These are phyloP conservation scores for Chrysolina haemoptera DNA, from an alignment of 2,888 invertebrate species.

Conservation along the genomic window DNA sequence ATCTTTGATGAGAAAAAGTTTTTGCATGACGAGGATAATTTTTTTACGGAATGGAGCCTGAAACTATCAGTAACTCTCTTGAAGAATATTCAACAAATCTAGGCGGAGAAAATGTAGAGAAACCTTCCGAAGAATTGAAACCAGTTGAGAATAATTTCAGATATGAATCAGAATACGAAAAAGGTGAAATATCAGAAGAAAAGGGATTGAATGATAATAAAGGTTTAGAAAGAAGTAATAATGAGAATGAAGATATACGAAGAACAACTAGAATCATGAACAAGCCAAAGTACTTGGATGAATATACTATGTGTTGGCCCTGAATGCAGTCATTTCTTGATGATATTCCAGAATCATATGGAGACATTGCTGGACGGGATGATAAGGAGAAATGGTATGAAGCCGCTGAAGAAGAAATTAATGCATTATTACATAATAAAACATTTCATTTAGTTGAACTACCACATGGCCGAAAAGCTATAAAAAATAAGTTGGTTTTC, in stretches of 20 bases:
- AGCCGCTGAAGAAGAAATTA: slow-evolving; percentile 49
- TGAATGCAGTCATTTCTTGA: slow-evolving; percentile 35
- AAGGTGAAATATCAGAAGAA: slow-evolving; percentile 7
- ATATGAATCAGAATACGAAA: not conserved
- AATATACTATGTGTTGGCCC: slow-evolving; percentile 8
- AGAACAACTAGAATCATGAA: slow-evolving; percentile 13
- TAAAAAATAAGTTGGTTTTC: slow-evolving; percentile 58
- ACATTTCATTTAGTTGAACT: slow-evolving; percentile 53
- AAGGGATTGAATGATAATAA: not conserved
- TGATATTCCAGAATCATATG: not conserved
- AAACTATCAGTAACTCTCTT: not conserved
- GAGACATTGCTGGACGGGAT: slow-evolving; percentile 41
- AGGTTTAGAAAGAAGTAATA: too few relatives aligned
- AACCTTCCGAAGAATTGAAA: not conserved
- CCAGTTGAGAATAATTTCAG: slow-evolving; percentile 4
- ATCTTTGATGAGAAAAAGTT: too few relatives aligned
- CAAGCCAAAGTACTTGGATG: slow-evolving; percentile 3
- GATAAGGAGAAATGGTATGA: too few relatives aligned
- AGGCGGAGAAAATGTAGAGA: not conserved
- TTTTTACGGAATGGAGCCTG: not conserved
- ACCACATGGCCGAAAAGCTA: slow-evolving; percentile 48
- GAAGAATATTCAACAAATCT: not conserved
- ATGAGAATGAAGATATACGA: not conserved
- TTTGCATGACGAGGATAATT: not conserved
- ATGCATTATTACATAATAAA: slow-evolving; percentile 49